phyloP scores from a whole-genome alignment of 2,113 vertebrate genomes.

The Oreocharis arfaki region DNA sequence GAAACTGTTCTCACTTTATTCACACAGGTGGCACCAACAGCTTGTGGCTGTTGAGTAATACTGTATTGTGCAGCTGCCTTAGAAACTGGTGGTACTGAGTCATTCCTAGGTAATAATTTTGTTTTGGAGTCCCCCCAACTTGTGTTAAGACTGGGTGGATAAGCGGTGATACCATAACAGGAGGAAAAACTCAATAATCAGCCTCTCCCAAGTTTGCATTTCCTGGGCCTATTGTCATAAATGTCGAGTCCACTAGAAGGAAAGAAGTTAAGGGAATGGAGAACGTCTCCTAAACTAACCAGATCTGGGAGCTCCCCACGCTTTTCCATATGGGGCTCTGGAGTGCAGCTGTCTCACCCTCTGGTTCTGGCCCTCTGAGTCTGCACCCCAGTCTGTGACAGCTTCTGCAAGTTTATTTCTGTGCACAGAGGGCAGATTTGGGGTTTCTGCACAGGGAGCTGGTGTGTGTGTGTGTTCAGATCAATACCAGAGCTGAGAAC shows the following conservation, averaged over 20 bases:
- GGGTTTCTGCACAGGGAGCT: not conserved
- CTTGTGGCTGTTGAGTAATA: not conserved
- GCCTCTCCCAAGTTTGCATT: not conserved
- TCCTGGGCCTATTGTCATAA: not conserved
- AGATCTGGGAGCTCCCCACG: not conserved
- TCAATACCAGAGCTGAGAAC: not conserved
- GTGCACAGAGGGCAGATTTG: not conserved
- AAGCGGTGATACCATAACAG: rapidly evolving
- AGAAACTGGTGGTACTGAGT: not conserved
- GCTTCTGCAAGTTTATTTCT: not conserved
- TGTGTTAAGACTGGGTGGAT: not conserved
- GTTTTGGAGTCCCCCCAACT: not conserved
- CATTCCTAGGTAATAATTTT: not conserved
- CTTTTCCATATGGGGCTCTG: not conserved
- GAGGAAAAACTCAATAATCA: not conserved
- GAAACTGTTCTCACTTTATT: not conserved
- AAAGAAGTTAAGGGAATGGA: not conserved
- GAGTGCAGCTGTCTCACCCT: not conserved
- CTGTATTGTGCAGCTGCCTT: not conserved
- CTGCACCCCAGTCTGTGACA: not conserved
- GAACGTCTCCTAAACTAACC: not conserved
- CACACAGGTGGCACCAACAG: not conserved
- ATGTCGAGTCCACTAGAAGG: not conserved
- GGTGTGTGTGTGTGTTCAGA: not conserved
- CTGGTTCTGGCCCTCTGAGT: not conserved